Evolutionary conservation across 2,888 invertebrate genomes (phyloP), one percentile per base, ranked within the genome.

Genomic region (Caenorhabditis sp.): DNA sequence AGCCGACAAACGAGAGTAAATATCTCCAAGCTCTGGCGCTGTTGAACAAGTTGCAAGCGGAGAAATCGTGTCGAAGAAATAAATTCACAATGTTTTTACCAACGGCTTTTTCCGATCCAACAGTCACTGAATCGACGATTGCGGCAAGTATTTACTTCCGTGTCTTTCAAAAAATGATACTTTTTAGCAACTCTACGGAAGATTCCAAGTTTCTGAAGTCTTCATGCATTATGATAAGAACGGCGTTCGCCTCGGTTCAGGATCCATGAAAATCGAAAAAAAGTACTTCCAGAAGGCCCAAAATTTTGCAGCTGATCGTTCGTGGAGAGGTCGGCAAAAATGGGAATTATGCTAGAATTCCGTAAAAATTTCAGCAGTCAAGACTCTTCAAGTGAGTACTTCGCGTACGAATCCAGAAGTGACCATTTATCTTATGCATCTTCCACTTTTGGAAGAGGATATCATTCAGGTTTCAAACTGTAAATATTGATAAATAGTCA

Each of bases 261-360:
- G 60, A 40, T 35, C 24, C 1, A 40, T 60, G 60, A 32, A 11
- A 24, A 40, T 60, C 13, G 13, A 13, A 2, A 6, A 18, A 11
- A 20, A 32, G 0, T 9, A 3, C 18, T 13, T 18, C 15, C 13
- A 40, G 11, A 15, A 2, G 0, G 40, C 32, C 1, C 15, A 24
- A 6, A 35, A 60, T 4, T 60, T 15, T 15, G 37, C 24, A 2
- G 9, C 37, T 8, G 15, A 60, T 40, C 13, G 20, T 13, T 8
- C 8, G 1, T 60, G 60, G 60, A 60, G 15, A 37, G 60, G 35
- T 58, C 15, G n/a, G n/a, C n/a, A n/a, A n/a, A n/a, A n/a, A n/a
- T n/a, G n/a, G n/a, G n/a, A n/a, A n/a, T n/a, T n/a, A n/a, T n/a
- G n/a, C n/a, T n/a, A n/a, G n/a, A n/a, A n/a, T n/a, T n/a, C n/a